These are phyloP conservation scores for Tribolium castaneum DNA, from an alignment of 1,140 invertebrate species.

Conservation along the genomic window DNA sequence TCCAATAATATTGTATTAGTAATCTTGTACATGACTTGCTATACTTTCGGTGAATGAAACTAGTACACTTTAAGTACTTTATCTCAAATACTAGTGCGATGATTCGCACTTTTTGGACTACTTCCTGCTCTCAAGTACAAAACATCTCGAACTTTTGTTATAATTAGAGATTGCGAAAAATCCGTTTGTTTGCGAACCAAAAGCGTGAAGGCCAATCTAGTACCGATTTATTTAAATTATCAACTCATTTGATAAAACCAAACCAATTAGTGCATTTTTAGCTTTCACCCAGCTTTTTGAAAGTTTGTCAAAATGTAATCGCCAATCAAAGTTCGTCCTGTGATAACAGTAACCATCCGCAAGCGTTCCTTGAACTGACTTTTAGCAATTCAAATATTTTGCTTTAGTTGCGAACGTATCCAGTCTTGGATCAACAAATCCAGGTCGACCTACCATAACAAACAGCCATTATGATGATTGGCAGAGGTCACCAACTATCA, in stretches of 20 bases:
- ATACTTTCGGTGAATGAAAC: neutral
- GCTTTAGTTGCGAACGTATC: neutral
- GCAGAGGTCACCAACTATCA: slow-evolving; percentile 48
- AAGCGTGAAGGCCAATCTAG: too few relatives aligned
- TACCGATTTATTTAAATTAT: too few relatives aligned
- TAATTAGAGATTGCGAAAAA: too few relatives aligned
- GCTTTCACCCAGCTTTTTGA: too few relatives aligned
- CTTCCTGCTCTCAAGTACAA: neutral
- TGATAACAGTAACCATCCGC: neutral
- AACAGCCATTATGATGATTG: slow-evolving; percentile 56
- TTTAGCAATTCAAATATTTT: too few relatives aligned
- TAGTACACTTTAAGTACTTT: neutral
- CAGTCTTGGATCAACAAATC: slow-evolving; percentile 23
- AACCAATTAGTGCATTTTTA: too few relatives aligned
- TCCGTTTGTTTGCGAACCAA: too few relatives aligned
- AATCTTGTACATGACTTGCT: too few relatives aligned
- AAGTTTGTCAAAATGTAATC: neutral
- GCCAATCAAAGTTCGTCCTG: neutral
- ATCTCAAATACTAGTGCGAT: neutral
- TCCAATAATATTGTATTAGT: too few relatives aligned
- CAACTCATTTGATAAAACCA: too few relatives aligned
- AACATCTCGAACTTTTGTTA: neutral
- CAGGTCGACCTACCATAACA: slow-evolving; percentile 59
- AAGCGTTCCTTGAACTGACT: neutral
- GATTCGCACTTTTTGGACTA: neutral